These are phyloP conservation scores for Oxystoma pomonae DNA, from an alignment of 2,888 invertebrate species.

Conservation along the genomic window DNA sequence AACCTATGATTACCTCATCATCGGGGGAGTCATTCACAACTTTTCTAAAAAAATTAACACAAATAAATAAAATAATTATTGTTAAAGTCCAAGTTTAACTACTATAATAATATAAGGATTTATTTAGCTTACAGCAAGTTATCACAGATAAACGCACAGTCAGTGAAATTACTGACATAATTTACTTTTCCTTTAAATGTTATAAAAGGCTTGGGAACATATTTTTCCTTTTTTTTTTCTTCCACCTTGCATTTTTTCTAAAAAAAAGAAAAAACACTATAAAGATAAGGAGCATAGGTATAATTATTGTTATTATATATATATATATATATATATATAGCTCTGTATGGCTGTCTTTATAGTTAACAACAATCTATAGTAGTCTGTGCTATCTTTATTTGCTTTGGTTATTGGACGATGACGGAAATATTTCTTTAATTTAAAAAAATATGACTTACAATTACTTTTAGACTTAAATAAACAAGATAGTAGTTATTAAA, in stretches of 20 bases:
- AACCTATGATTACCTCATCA: slow-evolving; percentile 54
- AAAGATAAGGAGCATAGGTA: background rate
- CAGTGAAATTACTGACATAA: slow-evolving; percentile 44
- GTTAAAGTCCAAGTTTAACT: slow-evolving; percentile 3
- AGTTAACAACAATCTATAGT: too few species aligned
- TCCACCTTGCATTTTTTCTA: slow-evolving; percentile 3
- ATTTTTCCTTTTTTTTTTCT: slow-evolving; percentile 12
- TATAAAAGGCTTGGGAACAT: slow-evolving; percentile 18
- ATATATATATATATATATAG: background rate
- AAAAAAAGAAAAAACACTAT: background rate
- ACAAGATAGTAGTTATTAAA: too few species aligned
- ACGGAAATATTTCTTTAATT: too few species aligned
- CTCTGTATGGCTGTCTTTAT: too few species aligned
- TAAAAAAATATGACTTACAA: too few species aligned
- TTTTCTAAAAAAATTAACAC: slow-evolving; percentile 36
- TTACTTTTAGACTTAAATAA: too few species aligned
- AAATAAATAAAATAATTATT: too few species aligned
- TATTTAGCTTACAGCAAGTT: slow-evolving; percentile 44
- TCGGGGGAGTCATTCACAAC: slow-evolving; percentile 39
- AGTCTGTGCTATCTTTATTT: background rate
- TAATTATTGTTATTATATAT: background rate
- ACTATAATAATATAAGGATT: background rate
- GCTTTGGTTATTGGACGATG: background rate
- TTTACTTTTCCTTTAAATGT: slow-evolving; percentile 40
- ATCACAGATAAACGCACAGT: slow-evolving; percentile 50